These are phyloP conservation scores for Leptosomus discolor DNA, from an alignment of 2,113 vertebrate genomes.

Conservation along the genomic window DNA sequence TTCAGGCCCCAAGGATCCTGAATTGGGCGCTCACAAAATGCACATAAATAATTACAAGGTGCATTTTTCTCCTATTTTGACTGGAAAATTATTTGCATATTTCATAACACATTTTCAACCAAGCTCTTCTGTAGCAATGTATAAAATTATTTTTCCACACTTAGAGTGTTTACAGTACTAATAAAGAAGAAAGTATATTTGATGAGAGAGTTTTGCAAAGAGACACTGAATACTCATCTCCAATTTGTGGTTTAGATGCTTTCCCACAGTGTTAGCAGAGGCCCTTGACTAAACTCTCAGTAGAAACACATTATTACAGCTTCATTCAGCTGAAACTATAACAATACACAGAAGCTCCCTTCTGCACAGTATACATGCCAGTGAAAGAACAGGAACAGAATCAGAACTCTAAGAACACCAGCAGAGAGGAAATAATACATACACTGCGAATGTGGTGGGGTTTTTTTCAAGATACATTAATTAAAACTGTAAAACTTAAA, in stretches of 20 bases:
- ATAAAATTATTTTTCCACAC: neutral
- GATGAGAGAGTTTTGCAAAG: neutral
- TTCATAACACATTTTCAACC: neutral
- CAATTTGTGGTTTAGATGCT: neutral
- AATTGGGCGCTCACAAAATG: neutral
- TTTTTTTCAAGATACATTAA: neutral
- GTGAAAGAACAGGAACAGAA: neutral
- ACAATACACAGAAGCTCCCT: neutral
- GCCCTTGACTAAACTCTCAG: neutral
- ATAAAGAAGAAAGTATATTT: conserved; percentile 9
- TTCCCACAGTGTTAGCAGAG: neutral
- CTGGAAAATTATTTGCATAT: neutral
- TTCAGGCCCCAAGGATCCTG: neutral
- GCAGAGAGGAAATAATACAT: neutral
- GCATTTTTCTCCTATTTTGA: neutral
- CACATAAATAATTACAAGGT: neutral
- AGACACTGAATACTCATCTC: neutral
- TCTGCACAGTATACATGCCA: neutral
- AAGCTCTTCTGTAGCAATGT: neutral
- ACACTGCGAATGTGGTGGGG: rapidly evolving
- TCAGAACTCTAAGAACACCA: neutral
- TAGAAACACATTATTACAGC: neutral
- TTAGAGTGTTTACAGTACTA: neutral
- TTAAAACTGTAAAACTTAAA: neutral
- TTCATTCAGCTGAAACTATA: neutral